Conservation (phyloP, 2,113 vertebrate species). For the Cranoglanis bouderius region DNA sequence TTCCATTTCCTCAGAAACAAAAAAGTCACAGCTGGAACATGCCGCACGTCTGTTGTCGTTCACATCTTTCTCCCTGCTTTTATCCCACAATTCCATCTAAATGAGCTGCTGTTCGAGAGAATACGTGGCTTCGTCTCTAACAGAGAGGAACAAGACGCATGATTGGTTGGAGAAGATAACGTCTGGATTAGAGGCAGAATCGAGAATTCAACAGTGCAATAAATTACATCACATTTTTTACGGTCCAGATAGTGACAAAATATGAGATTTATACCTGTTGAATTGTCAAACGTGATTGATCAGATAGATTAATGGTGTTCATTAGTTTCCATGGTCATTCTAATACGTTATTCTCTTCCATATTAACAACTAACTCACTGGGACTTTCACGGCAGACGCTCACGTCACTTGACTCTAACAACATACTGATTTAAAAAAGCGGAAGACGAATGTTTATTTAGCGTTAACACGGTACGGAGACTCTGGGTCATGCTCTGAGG, state of each 20-base stretch:
- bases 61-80: background rate
- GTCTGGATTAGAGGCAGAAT: background rate
- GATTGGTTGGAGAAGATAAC: background rate
- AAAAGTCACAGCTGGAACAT: conserved; percentile 25
- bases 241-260: background rate
- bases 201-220: background rate
- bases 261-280: background rate
- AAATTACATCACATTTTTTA: no score
- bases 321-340: background rate
- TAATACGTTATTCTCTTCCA: background rate
- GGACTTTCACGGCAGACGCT: background rate
- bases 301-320: background rate
- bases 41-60: background rate
- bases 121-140: background rate
- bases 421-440: no score
- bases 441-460: no score
- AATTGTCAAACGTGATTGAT: background rate
- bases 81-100: background rate
- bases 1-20: conserved; percentile 4
- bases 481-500: no score
- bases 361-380: background rate
- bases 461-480: no score
- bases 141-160: no score
- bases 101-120: background rate
- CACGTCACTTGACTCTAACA: no score